phyloP scores from a whole-genome alignment of 2,113 vertebrate genomes.

The Sialia sialis region DNA sequence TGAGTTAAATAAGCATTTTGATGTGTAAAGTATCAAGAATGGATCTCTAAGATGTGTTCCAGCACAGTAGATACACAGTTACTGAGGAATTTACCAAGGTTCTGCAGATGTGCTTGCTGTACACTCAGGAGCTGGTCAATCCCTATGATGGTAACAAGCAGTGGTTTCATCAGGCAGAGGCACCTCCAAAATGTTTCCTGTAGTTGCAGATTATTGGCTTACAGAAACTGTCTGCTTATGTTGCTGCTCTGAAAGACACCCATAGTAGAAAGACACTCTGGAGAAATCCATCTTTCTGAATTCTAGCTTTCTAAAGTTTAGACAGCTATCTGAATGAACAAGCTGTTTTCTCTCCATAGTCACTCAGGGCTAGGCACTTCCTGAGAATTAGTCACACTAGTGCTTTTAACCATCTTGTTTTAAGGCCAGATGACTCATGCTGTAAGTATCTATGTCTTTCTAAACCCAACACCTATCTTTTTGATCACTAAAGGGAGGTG shows the following conservation, averaged over 20 bases:
- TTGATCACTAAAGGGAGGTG: not conserved
- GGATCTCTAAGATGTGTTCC: not conserved
- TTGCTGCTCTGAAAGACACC: not conserved
- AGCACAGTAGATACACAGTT: not conserved
- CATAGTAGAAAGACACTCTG: not conserved
- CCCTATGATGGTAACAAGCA: not conserved
- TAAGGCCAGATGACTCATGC: not conserved
- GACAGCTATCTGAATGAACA: not conserved
- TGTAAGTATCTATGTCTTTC: not conserved
- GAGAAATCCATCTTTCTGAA: rapidly evolving
- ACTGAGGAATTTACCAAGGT: not conserved
- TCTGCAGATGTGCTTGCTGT: not conserved
- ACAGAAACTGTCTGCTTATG: not conserved
- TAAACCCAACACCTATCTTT: not conserved
- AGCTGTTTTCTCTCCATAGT: not conserved
- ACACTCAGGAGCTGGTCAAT: not conserved
- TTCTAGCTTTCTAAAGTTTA: not conserved
- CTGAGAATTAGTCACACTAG: not conserved
- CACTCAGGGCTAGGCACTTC: not conserved
- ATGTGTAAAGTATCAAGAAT: not conserved
- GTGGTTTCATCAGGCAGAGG: not conserved
- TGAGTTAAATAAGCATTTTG: not conserved
- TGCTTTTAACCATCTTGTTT: not conserved
- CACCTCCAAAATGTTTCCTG: not conserved
- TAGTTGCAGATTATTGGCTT: not conserved